A percentile compares a stretch with the other conserved stretches of the same genome.
These are phyloP conservation scores for Paratrypauchen microcephalus DNA, from an alignment of 2,797 vertebrate species.

Conservation along the genomic window DNA sequence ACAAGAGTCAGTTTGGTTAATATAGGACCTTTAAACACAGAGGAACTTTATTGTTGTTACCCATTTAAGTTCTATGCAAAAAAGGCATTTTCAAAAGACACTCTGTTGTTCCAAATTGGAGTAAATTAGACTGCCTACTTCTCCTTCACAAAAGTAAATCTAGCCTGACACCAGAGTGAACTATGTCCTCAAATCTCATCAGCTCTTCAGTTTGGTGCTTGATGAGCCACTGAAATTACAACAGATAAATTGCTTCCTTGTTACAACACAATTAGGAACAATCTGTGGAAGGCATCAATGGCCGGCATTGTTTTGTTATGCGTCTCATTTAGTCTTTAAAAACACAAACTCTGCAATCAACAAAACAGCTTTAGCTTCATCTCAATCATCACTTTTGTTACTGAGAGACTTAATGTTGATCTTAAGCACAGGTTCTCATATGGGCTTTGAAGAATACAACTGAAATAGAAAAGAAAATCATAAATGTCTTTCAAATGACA, in stretches of 20 bases:
- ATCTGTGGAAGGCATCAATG: constrained; percentile 44
- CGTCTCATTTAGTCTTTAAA: constrained; percentile 39
- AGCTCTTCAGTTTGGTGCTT: constrained; percentile 41
- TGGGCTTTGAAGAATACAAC: constrained; percentile 28
- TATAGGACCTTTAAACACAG: no score
- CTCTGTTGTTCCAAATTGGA: constrained; percentile 17
- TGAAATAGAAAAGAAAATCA: not conserved
- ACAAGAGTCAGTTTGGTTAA: no score
- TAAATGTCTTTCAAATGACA: no score
- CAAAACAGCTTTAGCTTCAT: constrained; percentile 54
- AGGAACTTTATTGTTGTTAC: no score
- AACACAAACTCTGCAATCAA: constrained; percentile 50
- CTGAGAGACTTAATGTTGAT: constrained; percentile 52
- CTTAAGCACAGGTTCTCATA: constrained; percentile 30
- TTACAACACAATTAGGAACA: constrained; percentile 62
- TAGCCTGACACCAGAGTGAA: constrained; percentile 28
- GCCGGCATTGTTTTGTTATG: constrained; percentile 47
- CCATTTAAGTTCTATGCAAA: not conserved
- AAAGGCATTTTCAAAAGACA: constrained; percentile 12
- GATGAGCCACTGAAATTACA: constrained; percentile 49
- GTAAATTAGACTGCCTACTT: constrained; percentile 5
- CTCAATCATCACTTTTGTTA: constrained; percentile 68
- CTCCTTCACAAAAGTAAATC: constrained; percentile 19
- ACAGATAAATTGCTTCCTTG: constrained; percentile 57
- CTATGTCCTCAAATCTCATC: constrained; percentile 34